Base-by-base conservation (phyloP, 1,140 invertebrate species). In the Philopotamus ludificatus region DNA sequence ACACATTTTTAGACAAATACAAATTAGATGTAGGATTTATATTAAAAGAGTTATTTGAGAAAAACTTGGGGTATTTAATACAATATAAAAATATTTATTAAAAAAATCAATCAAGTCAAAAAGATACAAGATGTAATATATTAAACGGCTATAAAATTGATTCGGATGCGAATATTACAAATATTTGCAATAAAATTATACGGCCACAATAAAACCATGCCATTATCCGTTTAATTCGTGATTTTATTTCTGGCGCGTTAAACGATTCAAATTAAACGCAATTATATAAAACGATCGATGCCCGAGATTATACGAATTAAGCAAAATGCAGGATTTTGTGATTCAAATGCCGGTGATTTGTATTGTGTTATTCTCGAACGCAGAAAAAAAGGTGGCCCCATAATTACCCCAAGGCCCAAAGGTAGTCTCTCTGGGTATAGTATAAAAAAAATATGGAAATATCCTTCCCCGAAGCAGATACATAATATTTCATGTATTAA, bases 241-340 rank as follows among this genome's bases (percentile, higher is more conserved):
- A 39, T 60, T 26, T 60, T 25, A 28, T 45, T 47, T 45, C 44
- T 10, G 34, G n/a, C 16, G 57, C 18, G 42, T 20, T 60, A 60
- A 60, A 44, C 42, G 57, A 44, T 57, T n/a, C 28, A 34, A 41
- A 54, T 54, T 23, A 23, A 54, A 12, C 16, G 51, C 51, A 20
- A 23, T 54, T 54, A 54, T 54, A 2, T 8, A 54, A 2, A 34
- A 18, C 42, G n/a, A 20, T 47, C 23, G 42, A 42, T 42, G 34
- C 15, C 23, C 12, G 1, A 47, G 39, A 60, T 60, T 60, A 60
- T 47, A 60, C 57, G 57, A 60, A 60, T 60, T 60, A 60, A 16
- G 42, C 20, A 60, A 60, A 60, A 60, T 42, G 57, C 23, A 47
- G 42, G 42, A 60, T 60, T 60, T 60, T 47, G 42, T 44, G 57